Evolutionary conservation across 2,797 vertebrate genomes (phyloP), one percentile per base, ranked within the genome.

Genomic region (Siniperca obscura): DNA sequence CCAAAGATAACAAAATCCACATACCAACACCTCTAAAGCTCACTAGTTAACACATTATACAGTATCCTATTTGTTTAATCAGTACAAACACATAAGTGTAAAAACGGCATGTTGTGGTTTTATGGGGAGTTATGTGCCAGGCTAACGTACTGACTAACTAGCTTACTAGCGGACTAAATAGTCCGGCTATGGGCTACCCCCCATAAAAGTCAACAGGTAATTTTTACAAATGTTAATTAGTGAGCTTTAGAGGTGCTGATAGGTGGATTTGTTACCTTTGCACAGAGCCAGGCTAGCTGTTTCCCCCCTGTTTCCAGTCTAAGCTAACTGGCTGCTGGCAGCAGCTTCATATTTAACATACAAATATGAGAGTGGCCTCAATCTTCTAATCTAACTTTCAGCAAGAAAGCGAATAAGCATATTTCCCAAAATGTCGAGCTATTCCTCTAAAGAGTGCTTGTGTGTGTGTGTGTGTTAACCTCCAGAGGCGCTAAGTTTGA

Each of bases 401-500:
- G 64, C n/a, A 66, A 17, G n/a, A 62, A 53, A 5, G 22, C 8
- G 0, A 57, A 25, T 40, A 7, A 19, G 17, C 11, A 19, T 44
- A 48, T 70, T 75, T 60, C 44, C 59, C 36, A 72, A 44, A 73
- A 64, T 56, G 38, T 25, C 2, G 0, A 65, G 48, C 25, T 38
- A 5, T 48, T 62, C 19, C 46, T 82, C 72, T 68, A 56, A 80
- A 60, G 64, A 13, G 10, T 22, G 62, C 68, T 59, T 55, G 73
- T 55, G 25, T 53, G 44, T 21, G 19, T 50, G 46, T 42, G 74
- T 57, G 52, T 68, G 60, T 79, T 78, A 72, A 84, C 82, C 82
- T 87, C 61, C 55, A 38, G 85, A 70, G 84, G 72, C 74, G 14
- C 36, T 12, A 34, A 70, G 71, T 86, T 77, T 76, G 77, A 70